A percentile compares a stretch with the other conserved stretches of the same genome.
These are phyloP conservation scores for Parelbella ahira DNA, from an alignment of 2,888 invertebrate species.

Conservation along the genomic window DNA sequence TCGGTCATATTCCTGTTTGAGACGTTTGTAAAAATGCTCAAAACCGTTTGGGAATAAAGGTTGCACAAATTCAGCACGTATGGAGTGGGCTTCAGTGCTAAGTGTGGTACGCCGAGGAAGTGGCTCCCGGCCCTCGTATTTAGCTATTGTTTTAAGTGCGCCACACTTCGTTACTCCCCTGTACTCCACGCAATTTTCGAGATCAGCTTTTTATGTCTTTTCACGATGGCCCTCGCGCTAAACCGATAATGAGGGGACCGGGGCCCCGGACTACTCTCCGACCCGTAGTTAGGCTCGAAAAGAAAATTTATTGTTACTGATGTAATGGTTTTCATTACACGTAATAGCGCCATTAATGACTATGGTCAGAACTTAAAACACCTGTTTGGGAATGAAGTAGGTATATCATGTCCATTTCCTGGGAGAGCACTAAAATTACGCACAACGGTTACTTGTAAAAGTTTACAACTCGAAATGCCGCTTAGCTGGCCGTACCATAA, in stretches of 20 bases:
- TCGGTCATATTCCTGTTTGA: constrained; percentile 63
- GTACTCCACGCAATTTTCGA: constrained; percentile 62
- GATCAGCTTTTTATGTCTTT: constrained; percentile 68
- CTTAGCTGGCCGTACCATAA: too few relatives aligned
- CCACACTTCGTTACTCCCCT: constrained; percentile 76
- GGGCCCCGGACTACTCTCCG: constrained; percentile 41
- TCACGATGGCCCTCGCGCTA: constrained; percentile 63
- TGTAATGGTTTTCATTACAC: constrained; percentile 61
- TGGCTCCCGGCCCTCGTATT: constrained; percentile 62
- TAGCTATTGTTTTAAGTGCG: constrained; percentile 79
- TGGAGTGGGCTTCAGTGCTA: constrained; percentile 67
- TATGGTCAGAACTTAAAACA: constrained; percentile 58
- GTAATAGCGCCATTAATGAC: constrained; percentile 61
- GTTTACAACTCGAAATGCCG: too few relatives aligned
- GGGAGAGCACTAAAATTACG: constrained; percentile 4
- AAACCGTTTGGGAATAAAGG: constrained; percentile 61
- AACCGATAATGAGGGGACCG: constrained; percentile 73
- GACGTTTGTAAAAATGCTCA: constrained; percentile 63
- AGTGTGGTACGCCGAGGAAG: constrained; percentile 56
- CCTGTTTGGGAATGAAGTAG: constrained; percentile 50
- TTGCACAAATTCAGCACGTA: constrained; percentile 74
- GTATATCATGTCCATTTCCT: too few relatives aligned
- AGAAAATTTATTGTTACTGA: constrained; percentile 70
- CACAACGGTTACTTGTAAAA: constrained; percentile 1
- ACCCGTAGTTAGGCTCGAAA: constrained; percentile 54